These are phyloP conservation scores for Melipona beecheii DNA, from an alignment of 2,888 invertebrate genomes.

Conservation along the genomic window DNA sequence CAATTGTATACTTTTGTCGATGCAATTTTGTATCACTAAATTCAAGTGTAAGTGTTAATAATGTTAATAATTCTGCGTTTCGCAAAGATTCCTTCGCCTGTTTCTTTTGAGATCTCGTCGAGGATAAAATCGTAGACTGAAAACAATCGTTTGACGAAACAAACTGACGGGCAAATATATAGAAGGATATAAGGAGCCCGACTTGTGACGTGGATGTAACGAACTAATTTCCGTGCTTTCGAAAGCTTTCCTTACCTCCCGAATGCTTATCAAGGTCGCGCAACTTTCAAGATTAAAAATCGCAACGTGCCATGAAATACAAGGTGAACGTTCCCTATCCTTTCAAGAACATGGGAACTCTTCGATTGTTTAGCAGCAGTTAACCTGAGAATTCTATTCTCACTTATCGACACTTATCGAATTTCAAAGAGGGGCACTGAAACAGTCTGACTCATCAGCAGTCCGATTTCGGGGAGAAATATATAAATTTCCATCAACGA, in stretches of 20 bases:
- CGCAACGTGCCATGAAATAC: too few species aligned
- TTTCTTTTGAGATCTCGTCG: not conserved
- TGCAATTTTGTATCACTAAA: not conserved
- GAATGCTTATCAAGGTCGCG: not conserved
- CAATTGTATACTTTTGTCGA: not conserved
- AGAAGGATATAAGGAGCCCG: not conserved
- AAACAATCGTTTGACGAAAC: not conserved
- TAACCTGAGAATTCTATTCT: not conserved
- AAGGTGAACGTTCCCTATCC: not conserved
- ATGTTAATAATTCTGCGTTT: not conserved
- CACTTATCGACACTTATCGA: not conserved
- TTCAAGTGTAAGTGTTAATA: not conserved
- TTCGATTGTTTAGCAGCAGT: not conserved
- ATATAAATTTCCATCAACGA: not conserved
- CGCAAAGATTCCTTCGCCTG: too few species aligned
- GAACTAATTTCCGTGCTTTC: slow-evolving; percentile 24
- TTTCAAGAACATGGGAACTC: not conserved
- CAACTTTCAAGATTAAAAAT: not conserved
- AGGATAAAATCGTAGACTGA: not conserved
- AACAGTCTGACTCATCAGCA: not conserved
- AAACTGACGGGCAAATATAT: not conserved
- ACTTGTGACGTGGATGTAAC: not conserved
- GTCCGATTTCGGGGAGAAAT: not conserved
- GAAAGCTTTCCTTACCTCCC: not conserved
- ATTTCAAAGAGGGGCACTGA: not conserved